Evolutionary conservation across 1,140 invertebrate genomes (phyloP).

Genomic region (Drosophila ohnishii): DNA sequence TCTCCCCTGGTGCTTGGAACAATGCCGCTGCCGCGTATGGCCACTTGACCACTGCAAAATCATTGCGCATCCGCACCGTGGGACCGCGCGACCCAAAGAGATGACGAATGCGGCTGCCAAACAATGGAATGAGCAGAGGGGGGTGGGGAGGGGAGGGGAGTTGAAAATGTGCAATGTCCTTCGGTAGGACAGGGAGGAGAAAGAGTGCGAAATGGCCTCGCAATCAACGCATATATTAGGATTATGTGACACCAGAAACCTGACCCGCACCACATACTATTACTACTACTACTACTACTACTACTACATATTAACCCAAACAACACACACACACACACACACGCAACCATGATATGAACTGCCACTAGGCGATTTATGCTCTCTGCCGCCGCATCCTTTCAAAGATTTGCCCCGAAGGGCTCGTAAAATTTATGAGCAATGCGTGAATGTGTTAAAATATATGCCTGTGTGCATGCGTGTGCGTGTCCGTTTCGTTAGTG

Average conservation of each 20-base stretch:
- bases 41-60: slow-evolving; percentile 42
- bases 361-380: slow-evolving; percentile 38
- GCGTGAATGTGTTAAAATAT: slow-evolving; percentile 57
- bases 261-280: slow-evolving; percentile 1
- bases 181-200: too few relatives aligned
- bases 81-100: not conserved
- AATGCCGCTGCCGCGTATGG: slow-evolving; percentile 34
- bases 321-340: not conserved
- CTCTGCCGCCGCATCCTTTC: not conserved
- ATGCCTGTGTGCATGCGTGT: slow-evolving; percentile 30
- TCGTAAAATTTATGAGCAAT: slow-evolving; percentile 67
- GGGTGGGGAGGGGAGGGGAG: too few relatives aligned
- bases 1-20: slow-evolving; percentile 6
- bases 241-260: slow-evolving; percentile 29
- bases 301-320: slow-evolving; percentile 5
- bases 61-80: slow-evolving; percentile 48
- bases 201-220: not conserved
- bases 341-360: slow-evolving; percentile 22
- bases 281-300: not conserved
- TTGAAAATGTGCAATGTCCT: slow-evolving; percentile 21
- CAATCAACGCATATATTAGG: slow-evolving; percentile 24
- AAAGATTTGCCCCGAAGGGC: slow-evolving; percentile 17
- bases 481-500: not conserved
- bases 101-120: slow-evolving; percentile 15
- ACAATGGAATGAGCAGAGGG: slow-evolving; percentile 1